Base-by-base conservation (phyloP, 2,113 vertebrate species). In the Trematomus loennbergii region DNA sequence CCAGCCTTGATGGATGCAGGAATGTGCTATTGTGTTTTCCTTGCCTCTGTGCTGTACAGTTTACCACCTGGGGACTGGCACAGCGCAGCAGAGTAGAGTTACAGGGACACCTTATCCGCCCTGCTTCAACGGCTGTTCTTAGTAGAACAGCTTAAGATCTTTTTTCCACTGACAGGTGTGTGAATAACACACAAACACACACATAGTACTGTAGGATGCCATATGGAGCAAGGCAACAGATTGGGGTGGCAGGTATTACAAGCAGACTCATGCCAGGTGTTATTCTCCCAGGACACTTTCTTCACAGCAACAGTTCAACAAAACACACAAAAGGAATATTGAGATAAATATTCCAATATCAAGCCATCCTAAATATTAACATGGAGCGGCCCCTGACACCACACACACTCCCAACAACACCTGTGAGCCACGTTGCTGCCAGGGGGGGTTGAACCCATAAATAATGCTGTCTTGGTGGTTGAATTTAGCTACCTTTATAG, bases 81-180 rank as follows among this genome's bases (percentile, higher is more conserved):
- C 78, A 40, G 36, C 3, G 29, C 36, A 77, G 72, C 85, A 73
- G 89, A 83, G 69, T 87, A 57, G 79, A 82, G 87, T 88, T 95
- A 75, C 89, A 81, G 57, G 75, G 87, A 94, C 90, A 93, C 89
- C 87, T 73, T 91, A 93, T 87, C 90, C 82, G 54, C 60, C 48
- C 76, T 29, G 66, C 79, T 76, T 70, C 85, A 83, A 72, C 82
- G 22, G 33, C 59, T 73, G 60, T 64, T 59, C 61, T 81, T 49
- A 67, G 75, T 36, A 68, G 79, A 88, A 87, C 62, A 77, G 77
- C 74, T 81, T 79, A 85, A 73, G 84, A 84, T 75, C 75, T 76
- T 75, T 62, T 58, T 75, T 55, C 84, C 82, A 71, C 17, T 78
- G 82, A 79, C 86, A 86, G 76, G 68, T 85, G 89, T 78, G 83